phyloP scores from a whole-genome alignment of 92 coral and sea anemone genomes.

The Actinostola sp. region DNA sequence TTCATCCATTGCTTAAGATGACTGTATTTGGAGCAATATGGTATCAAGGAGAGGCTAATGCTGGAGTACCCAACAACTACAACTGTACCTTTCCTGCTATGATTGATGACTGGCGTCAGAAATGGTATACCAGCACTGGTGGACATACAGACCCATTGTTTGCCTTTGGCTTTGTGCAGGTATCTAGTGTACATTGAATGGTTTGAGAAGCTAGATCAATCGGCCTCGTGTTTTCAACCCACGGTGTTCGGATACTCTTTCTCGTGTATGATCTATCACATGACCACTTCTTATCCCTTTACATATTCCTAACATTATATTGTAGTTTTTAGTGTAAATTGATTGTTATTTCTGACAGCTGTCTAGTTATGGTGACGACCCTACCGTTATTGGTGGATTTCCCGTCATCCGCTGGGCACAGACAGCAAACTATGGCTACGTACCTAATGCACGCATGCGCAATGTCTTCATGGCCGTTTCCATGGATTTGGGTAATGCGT shows the following conservation, averaged over 20 bases:
- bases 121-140: constrained; percentile 82
- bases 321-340: too few relatives aligned
- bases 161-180: constrained; percentile 99
- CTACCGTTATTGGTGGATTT: constrained; percentile 60
- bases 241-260: too few relatives aligned
- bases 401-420: constrained; percentile 98
- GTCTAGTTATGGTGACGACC: constrained; percentile 58
- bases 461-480: constrained; percentile 98
- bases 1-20: constrained; percentile 91
- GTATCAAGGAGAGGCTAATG: constrained; percentile 97
- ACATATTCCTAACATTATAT: too few relatives aligned
- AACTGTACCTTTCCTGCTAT: constrained; percentile 98
- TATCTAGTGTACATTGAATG: neutral
- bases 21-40: constrained; percentile 96
- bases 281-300: too few relatives aligned
- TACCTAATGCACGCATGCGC: constrained; percentile 76
- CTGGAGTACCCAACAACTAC: constrained; percentile 66
- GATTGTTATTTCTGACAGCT: constrained; percentile 46
- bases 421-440: constrained; percentile 94
- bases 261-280: too few relatives aligned
- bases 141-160: constrained; percentile 67
- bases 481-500: constrained; percentile 91
- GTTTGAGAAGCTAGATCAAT: neutral
- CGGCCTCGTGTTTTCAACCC: too few relatives aligned
- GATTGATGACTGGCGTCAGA: constrained; percentile 97